Evolutionary conservation across 2,888 invertebrate species (phyloP).

Genomic region (Marasmarcha lunaedactyla): DNA sequence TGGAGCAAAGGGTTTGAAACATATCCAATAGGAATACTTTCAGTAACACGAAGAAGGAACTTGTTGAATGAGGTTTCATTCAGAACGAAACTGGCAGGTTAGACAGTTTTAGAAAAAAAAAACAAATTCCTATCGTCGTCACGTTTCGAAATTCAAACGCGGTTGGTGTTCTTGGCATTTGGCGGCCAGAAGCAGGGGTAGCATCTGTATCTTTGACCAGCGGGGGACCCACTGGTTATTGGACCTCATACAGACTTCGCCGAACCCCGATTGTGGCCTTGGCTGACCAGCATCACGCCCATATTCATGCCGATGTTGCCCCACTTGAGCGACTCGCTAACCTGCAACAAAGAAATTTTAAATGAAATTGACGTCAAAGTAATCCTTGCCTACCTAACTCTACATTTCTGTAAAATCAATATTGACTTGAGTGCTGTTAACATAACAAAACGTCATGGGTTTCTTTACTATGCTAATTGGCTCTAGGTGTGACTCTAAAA

Average conservation of each 20-base stretch:
- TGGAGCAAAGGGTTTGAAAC: neutral
- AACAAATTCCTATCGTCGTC: neutral
- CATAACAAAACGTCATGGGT: no score
- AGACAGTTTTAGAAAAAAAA: neutral
- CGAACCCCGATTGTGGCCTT: constrained; percentile 43
- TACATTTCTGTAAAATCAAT: no score
- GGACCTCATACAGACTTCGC: constrained; percentile 59
- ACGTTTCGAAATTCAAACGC: neutral
- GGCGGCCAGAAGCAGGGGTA: constrained; percentile 52
- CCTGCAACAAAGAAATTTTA: constrained; percentile 64
- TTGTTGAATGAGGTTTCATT: no score
- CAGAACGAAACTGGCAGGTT: no score
- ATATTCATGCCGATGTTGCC: constrained; percentile 78
- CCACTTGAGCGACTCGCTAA: constrained; percentile 79
- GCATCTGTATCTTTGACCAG: constrained; percentile 39
- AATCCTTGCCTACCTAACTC: neutral
- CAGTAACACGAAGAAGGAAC: no score
- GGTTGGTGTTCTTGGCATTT: constrained; percentile 28
- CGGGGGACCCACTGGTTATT: constrained; percentile 42
- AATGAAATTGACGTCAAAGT: neutral
- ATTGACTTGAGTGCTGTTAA: no score
- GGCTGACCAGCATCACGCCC: constrained; percentile 74
- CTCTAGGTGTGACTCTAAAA: no score
- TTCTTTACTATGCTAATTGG: no score
- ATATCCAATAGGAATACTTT: no score